These are phyloP conservation scores for Urocolius indicus DNA, from an alignment of 2,113 vertebrate species.

Conservation along the genomic window DNA sequence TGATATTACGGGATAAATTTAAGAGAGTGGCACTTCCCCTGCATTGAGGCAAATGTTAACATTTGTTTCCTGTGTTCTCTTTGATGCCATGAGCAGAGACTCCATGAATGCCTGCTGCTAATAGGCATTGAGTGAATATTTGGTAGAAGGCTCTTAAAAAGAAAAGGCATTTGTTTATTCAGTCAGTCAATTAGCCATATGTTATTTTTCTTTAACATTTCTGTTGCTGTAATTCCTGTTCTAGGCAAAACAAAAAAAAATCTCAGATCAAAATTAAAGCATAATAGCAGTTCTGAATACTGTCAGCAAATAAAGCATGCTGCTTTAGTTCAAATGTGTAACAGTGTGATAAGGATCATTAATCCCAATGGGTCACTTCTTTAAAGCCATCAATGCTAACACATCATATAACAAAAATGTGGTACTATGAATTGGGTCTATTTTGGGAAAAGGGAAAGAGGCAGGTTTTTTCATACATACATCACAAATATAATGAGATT, in stretches of 20 bases:
- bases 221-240: not conserved
- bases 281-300: conserved; percentile 1
- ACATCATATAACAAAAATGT: not conserved
- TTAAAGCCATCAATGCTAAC: not conserved
- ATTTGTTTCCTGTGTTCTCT: not conserved
- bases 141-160: not conserved
- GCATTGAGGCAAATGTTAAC: not conserved
- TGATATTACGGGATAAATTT: not conserved
- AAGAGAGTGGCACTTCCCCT: not conserved
- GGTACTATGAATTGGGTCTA: not conserved
- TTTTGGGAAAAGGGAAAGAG: not conserved
- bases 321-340: not conserved
- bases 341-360: conserved; percentile 1
- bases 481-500: not conserved
- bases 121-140: not conserved
- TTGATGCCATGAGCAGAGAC: not conserved
- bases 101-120: not conserved
- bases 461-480: not conserved
- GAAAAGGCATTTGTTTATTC: not conserved
- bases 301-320: not conserved
- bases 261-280: not conserved
- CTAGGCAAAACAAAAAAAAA: not conserved
- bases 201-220: not conserved
- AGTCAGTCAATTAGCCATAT: not conserved
- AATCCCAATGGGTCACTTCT: not conserved